Conservation (phyloP, 2,888 invertebrate species). For the Diarsia rubi region DNA sequence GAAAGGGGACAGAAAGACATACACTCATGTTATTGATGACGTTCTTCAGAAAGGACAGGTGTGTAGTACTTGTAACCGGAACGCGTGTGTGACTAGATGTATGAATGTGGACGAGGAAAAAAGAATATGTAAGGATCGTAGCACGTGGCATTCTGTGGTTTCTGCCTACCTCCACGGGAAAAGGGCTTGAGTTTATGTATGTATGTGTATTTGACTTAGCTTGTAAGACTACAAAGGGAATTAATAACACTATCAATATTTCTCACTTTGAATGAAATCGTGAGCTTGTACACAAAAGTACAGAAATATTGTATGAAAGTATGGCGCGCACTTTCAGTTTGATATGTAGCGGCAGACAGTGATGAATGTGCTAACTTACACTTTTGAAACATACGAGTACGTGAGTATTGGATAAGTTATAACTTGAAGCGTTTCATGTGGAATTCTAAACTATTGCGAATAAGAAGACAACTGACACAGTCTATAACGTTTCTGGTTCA, state of each 20-base stretch:
- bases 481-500: not conserved
- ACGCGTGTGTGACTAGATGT: no score
- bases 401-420: slow-evolving; percentile 9
- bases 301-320: slow-evolving; percentile 30
- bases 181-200: no score
- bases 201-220: no score
- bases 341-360: slow-evolving; percentile 24
- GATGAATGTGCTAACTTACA: slow-evolving; percentile 54
- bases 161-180: no score
- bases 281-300: not conserved
- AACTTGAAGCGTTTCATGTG: slow-evolving; percentile 2
- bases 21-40: no score
- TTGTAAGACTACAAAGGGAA: not conserved
- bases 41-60: no score
- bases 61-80: no score
- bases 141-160: no score
- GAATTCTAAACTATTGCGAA: not conserved
- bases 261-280: not conserved
- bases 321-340: not conserved
- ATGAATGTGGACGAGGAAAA: no score
- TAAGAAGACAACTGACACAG: not conserved
- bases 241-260: not conserved
- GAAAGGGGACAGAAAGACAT: no score
- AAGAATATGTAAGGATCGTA: no score
- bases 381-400: slow-evolving; percentile 20